Base-by-base conservation (phyloP, 2,888 invertebrate genomes). In the Pristionchus maxplancki region DNA sequence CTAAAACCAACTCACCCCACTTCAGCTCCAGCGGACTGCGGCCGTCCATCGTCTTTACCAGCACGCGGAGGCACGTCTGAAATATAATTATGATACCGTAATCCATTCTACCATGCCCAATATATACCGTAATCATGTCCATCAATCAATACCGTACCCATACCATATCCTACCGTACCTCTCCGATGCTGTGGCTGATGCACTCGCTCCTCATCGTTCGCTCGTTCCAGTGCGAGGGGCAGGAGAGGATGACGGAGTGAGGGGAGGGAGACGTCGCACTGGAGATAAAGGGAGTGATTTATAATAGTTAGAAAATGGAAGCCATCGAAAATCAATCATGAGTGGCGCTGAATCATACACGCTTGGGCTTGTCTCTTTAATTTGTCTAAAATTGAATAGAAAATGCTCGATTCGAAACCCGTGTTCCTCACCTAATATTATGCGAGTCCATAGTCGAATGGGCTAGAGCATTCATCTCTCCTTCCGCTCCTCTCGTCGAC, bases 371-470 rank as follows among this genome's bases (percentile, higher is more conserved):
- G n/a, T n/a, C n/a, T n/a, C n/a, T n/a, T n/a, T n/a, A n/a, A n/a
- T n/a, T n/a, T n/a, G n/a, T n/a, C n/a, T n/a, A 44, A 9, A 44
- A 9, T 44, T 44, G 6, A 11, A 44, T 44, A 44, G 11, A 44
- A 44, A 44, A 11, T 44, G 44, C 44, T 44, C 11, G 44, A 44
- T 11, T 44, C 11, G 44, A 44, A 44, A 44, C 44, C 44, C 44
- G 62, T 62, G 62, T 62, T 28, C n/a, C 34, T 37, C 28, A 74
- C 87, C 74, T 28, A 11, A 87, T 87, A 87, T 87, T 87, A 34
- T 87, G 87, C 15, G 87, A 67, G 31, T 87, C 87, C 37, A 74
- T 71, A 11, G 87, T 87, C 0, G 87, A 87, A 74, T 87, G 87
- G 37, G 71, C 34, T 4, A 87, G 50, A 0, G 87, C 87, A 13